Evolutionary conservation across 2,888 invertebrate species (phyloP), one percentile per base, ranked within the genome.

Genomic region (Drosophila nr. perissopoda): DNA sequence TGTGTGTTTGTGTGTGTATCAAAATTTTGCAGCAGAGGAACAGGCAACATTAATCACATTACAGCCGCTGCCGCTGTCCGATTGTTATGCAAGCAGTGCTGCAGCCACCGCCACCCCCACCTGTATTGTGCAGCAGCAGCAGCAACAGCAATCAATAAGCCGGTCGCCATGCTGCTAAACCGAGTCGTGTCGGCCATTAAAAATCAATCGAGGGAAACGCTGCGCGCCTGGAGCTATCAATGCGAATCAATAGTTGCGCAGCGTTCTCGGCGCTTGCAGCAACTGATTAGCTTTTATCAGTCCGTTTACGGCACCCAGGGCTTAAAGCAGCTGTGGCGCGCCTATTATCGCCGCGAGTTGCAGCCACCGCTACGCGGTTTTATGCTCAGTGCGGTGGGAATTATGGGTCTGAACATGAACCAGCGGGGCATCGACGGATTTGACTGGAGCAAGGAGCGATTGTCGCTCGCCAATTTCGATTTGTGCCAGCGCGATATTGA

Each of bases 261-360:
- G 83, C 93, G 95, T 40, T 92, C 95, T 1, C 93, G 95, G 62
- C 94, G 95, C 54, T 94, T 94, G n/a, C 94, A 95, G 74, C 95
- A 96, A 87, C 94, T 96, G 91, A 94, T 95, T 80, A 94, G 94
- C 63, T 92, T 95, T 60, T 96, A 96, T 83, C 94, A 94, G 13
- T 94, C 94, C 73, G 94, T 95, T 73, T 96, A 95, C 94, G 95
- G 95, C 62, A 95, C 95, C 62, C 92, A 93, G 25, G 95, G 95
- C 4, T 91, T 95, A 2, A 94, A 95, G 69, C 94, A 94, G 64
- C 93, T 95, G 27, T 88, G 95, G 36, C 93, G 91, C 16, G 75
- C 85, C 27, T 92, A 92, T 74, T 91, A 91, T 49, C 86, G 87
- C 0, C 89, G 88, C 0, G 91, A 92, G 48, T 74, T 93, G 21